Evolutionary conservation across 2,797 vertebrate species (phyloP), one percentile per base, ranked within the genome.

Genomic region (Hydrophis major): DNA sequence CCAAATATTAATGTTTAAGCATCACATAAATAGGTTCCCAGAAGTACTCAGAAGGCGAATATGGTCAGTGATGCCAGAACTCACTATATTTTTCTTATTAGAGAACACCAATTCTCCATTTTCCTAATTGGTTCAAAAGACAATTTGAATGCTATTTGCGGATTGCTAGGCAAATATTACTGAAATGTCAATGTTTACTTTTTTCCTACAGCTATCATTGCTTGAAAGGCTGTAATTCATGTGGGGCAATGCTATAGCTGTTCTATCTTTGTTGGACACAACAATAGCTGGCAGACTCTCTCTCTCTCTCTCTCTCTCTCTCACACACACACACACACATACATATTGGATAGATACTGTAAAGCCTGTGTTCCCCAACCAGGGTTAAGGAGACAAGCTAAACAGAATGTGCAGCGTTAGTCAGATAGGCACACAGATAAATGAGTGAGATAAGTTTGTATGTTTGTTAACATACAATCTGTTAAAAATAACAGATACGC

Each of bases 161-260:
- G 95, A 97, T 95, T 96, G 96, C 97, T 97, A 93, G 95, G 94
- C 93, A 97, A 98, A 97, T 95, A 97, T 97, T 96, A 97, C 0
- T 93, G 90, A 94, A 96, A 96, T 90, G 93, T 96, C 96, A 97
- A 97, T 97, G 97, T 98, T 98, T 97, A 96, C 90, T 96, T 95
- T 95, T 93, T 95, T 96, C 92, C 94, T 94, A 96, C 95, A 97
- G 88, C 94, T 94, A 92, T 96, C 89, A 47, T 94, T 96, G 95
- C 95, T 92, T 90, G 94, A 96, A 95, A 96, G 92, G 93, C 89
- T 95, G 6, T 91, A 96, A 96, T 94, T 96, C 74, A 97, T 94
- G 94, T 94, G 95, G 94, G 95, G 95, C 93, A 95, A 93, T 78
- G 50, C 10, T 96, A 63, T 95, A 90, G 90, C 92, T 92, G 53